Evolutionary conservation across 1,140 invertebrate genomes (phyloP), one percentile per base, ranked within the genome.

Genomic region (Pachypeltis micranthus): DNA sequence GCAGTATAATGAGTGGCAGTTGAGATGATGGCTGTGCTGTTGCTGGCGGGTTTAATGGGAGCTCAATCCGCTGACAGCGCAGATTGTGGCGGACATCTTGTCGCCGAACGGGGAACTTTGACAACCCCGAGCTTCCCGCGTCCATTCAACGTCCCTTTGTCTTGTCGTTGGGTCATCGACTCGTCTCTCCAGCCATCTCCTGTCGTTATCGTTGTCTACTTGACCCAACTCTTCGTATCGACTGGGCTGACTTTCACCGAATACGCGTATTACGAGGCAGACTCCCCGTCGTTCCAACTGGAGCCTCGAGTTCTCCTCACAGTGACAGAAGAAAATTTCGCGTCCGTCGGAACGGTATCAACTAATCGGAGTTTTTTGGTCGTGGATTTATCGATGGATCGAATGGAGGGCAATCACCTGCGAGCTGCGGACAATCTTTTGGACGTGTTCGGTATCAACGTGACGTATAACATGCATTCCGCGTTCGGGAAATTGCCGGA

Each of bases 381-480:
- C 19, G 80, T 94, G 24, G 85, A 88, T 51, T 83, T 96, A 68
- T 77, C 79, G 4, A 76, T 91, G 47, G 77, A 83, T 63, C 75
- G 84, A 23, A 76, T 90, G 59, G 87, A 89, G 67, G 90, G 90
- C 2, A 86, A 88, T 44, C 90, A 94, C 73, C 75, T 94, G 39
- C 77, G 92, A 0, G 89, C 90, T 0, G 74, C 91, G 44, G 83
- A 90, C 67, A 81, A 85, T 57, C 77, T 94, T 10, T 77, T 93
- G 24, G 84, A 91, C 65, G 89, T 92, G 1, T 93, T 87, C 71
- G 92, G 91, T 4, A 93, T 96, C 76, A 96, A 96, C 73, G 85
- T 94, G 66, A 94, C 91, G 2, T 94, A 93, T 72, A 88, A 91
- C 70, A 84, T 93, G 7, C 39, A 51, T 10, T 44, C 39, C 2